Conservation (phyloP, 92 coral and sea anemone species). For the Muricea muricata region DNA sequence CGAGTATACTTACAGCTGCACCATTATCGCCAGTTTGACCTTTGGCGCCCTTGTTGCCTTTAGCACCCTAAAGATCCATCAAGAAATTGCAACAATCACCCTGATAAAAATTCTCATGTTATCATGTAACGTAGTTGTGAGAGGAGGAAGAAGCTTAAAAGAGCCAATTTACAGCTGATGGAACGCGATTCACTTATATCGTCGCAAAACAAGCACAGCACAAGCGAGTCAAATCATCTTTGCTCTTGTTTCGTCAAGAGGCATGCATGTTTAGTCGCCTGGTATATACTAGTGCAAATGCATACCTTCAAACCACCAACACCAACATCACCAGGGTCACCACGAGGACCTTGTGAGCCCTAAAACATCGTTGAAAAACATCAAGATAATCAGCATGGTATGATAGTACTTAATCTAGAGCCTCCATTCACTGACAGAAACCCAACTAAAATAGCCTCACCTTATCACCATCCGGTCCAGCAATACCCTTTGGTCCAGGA, state of each 20-base stretch:
- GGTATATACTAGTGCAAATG: background rate
- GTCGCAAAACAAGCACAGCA: no score
- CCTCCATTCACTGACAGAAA: background rate
- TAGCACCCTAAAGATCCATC: background rate
- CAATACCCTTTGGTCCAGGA: background rate
- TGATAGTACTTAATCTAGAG: background rate
- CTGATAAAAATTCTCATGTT: no score
- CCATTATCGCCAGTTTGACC: slow-evolving; percentile 25
- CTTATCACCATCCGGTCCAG: background rate
- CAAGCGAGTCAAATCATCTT: no score
- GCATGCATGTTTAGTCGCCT: background rate
- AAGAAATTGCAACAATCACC: no score
- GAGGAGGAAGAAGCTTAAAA: no score
- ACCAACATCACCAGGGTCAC: slow-evolving; percentile 45
- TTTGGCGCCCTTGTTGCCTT: slow-evolving; percentile 7
- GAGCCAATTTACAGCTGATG: no score
- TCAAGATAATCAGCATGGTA: no score
- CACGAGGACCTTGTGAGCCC: slow-evolving; percentile 59
- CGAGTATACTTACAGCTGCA: slow-evolving; percentile 1
- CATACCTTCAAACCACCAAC: slow-evolving; percentile 22
- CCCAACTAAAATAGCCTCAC: background rate
- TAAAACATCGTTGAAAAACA: background rate
- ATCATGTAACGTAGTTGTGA: background rate
- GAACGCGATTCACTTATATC: no score
- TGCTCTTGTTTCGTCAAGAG: background rate